Conservation (phyloP, 2,113 vertebrate species). For the Myotis davidii region DNA sequence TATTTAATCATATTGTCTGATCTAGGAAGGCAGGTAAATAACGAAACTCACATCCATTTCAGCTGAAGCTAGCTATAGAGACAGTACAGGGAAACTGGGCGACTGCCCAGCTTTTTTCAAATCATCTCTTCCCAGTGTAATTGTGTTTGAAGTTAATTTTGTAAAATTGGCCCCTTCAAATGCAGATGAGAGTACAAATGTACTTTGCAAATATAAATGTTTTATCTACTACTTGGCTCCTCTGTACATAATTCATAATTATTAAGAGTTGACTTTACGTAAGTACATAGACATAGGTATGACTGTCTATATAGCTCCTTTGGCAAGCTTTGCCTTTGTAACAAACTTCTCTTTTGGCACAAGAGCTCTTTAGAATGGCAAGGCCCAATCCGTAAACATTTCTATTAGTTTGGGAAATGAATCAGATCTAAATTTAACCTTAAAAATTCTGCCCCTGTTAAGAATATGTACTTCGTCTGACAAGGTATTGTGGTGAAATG, state of each 20-base stretch:
- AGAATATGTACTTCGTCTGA: slow-evolving; percentile 10
- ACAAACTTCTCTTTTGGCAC: not conserved
- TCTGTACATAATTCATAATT: slow-evolving; percentile 33
- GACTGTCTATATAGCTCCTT: not conserved
- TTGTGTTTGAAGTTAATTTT: slow-evolving; percentile 62
- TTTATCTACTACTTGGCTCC: slow-evolving; percentile 3
- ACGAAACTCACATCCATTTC: slow-evolving; percentile 30
- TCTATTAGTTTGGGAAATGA: slow-evolving; percentile 30
- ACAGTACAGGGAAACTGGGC: slow-evolving; percentile 23
- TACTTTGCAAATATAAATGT: slow-evolving; percentile 31
- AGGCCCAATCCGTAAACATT: slow-evolving; percentile 8
- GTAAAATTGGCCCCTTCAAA: slow-evolving; percentile 33
- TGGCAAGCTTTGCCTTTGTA: not conserved
- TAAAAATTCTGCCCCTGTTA: not conserved
- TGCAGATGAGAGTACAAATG: not conserved
- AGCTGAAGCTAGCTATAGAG: slow-evolving; percentile 18
- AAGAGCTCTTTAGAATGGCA: not conserved
- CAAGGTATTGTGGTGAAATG: not conserved
- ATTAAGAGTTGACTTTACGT: slow-evolving; percentile 13
- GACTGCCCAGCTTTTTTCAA: slow-evolving; percentile 33
- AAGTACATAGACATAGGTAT: slow-evolving; percentile 24
- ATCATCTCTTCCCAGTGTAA: slow-evolving; percentile 21
- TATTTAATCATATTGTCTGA: slow-evolving; percentile 41
- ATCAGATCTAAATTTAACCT: not conserved
- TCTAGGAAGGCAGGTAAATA: slow-evolving; percentile 32